Base-by-base conservation (phyloP, 2,113 vertebrate genomes). In the Charina bottae region DNA sequence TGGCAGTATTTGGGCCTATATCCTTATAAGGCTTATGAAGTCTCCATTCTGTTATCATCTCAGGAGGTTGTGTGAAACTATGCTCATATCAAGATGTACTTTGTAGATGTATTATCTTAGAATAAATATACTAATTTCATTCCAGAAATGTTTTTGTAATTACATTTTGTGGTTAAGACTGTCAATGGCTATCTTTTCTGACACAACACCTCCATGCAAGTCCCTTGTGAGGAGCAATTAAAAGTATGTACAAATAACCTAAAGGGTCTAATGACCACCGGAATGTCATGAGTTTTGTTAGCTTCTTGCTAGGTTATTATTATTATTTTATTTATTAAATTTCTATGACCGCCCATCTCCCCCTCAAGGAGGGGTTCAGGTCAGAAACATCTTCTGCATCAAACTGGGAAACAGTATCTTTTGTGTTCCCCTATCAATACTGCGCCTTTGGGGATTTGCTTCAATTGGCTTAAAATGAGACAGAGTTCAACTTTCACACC, bases 241-340 rank as follows among this genome's bases (percentile, higher is more conserved):
- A 87, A 91, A 64, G 19, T 55, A 64, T 55, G 2, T 56, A 91
- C 23, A 87, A 68, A 59, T 59, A 24, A 6, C 26, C 13, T 33
- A 24, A 9, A 54, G 2, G 64, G 42, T 68, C 21, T 87, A 55
- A 54, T 55, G 59, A 55, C 59, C n/a, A 55, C 15, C 55, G 13
- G 62, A 91, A 68, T 64, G 49, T 55, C 83, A 86, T 86, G 28
- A 28, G 87, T 87, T 91, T 87, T 19, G 21, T 91, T 68, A 55
- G 46, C 13, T 87, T 42, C 58, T 86, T 91, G 60, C 60, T 87
- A 62, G 12, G n/a, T n/a, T n/a, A n/a, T n/a, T n/a, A n/a, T n/a
- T n/a, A n/a, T n/a, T n/a, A n/a, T n/a, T n/a, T n/a, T n/a, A n/a
- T n/a, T n/a, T n/a, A n/a, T n/a, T n/a, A n/a, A n/a, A n/a, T n/a